Base-by-base conservation (phyloP, 2,797 vertebrate species). In the Artibeus lituratus region DNA sequence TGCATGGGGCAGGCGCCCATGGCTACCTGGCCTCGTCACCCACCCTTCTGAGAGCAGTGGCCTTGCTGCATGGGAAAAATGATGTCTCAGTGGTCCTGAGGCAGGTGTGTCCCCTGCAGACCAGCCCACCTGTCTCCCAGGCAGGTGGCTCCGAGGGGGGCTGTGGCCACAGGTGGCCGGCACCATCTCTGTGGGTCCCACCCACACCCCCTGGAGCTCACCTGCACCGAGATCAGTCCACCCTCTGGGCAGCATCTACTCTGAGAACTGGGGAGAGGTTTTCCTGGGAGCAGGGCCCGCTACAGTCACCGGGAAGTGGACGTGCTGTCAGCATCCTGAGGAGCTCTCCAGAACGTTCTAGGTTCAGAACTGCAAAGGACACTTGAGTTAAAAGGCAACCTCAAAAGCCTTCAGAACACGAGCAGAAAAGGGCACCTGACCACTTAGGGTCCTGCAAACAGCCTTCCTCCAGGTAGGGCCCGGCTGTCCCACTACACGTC, bases 261-360 rank as follows among this genome's bases (percentile, higher is more conserved):
- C 57, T 0, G 10, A 59, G 57, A 57, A 57, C 55, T 11, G 55
- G 24, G 55, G 55, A 24, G 55, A 12, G 57, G 24, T 57, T 26
- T 10, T 98, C 96, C 88, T 96, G 97, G 94, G 97, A 97, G 72
- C n/a, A 96, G 47, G 97, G 98, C 88, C 95, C 77, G 70, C 67
- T 97, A 98, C 98, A 96, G 93, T 80, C 95, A 44, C 55, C 32
- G 97, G 37, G 98, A 97, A 2, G 78, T 32, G 19, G 65, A 32
- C 8, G 7, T 5, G 32, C 91, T 69, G 49, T 78, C 62, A 12
- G 84, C 65, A 73, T 49, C 92, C 95, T 65, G 97, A 55, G 98
- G 97, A 1, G 39, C 94, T 97, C 96, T 97, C 98, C 98, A 98
- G 72, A 98, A 51, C 0, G 84, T 97, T 90, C 95, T 94, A 55